Conservation (phyloP, 2,888 invertebrate genomes). For the Eupithecia inturbata region DNA sequence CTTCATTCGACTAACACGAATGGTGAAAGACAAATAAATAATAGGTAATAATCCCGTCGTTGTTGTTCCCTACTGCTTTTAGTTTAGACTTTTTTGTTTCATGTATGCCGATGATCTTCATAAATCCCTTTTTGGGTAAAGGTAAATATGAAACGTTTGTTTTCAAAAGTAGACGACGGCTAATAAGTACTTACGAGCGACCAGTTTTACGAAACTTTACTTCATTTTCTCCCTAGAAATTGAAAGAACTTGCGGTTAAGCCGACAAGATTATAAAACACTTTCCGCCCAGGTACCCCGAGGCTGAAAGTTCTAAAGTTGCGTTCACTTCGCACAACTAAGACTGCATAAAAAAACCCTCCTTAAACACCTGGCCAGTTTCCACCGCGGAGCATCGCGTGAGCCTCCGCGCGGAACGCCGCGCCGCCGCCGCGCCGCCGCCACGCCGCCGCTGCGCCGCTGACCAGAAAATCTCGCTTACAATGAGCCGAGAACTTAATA, state of each 20-base stretch:
- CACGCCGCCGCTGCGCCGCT: no score
- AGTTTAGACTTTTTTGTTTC: no score
- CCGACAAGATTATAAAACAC: neutral
- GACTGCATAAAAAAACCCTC: slow-evolving; percentile 1
- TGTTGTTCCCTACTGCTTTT: no score
- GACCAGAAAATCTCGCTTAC: slow-evolving; percentile 31
- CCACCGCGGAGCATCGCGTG: neutral
- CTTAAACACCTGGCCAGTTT: neutral
- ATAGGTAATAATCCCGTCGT: no score
- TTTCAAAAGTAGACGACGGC: neutral
- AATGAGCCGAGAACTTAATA: slow-evolving; percentile 32
- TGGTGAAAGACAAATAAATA: neutral
- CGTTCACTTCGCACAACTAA: neutral
- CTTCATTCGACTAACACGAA: neutral
- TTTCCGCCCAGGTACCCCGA: no score
- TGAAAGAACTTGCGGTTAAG: neutral
- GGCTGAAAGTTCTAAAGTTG: neutral
- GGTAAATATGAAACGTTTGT: no score
- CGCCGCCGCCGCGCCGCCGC: neutral
- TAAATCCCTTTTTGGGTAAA: no score
- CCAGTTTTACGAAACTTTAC: neutral
- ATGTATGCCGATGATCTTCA: no score
- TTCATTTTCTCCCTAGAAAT: neutral
- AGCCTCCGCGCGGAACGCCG: neutral
- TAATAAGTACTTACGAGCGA: neutral